Evolutionary conservation across 2,797 vertebrate species (phyloP), one percentile per base, ranked within the genome.

Genomic region (Tokudaia muenninki): DNA sequence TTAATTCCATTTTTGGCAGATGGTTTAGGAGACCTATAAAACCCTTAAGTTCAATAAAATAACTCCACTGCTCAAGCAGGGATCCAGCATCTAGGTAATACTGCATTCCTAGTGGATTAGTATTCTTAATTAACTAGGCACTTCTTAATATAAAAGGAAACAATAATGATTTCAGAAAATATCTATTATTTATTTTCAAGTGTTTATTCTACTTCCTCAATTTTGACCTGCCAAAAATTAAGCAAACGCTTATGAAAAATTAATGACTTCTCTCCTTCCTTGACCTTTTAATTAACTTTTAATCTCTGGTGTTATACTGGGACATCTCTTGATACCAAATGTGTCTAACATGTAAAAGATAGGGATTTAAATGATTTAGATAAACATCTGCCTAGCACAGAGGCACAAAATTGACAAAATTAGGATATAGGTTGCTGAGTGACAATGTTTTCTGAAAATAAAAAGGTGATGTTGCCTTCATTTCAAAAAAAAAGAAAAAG

Each of bases 271-370:
- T 89, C 79, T 98, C 95, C 78, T 95, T 88, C 93, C 98, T 97
- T 96, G 97, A 96, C 94, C 97, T 98, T 95, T 98, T 98, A 98
- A 99, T 99, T 98, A 98, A 98, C 94, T 98, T 98, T 98, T 98
- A 98, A 98, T 98, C 97, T 98, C 88, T 98, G 96, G 93, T 97
- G 95, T 97, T 98, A 98, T 91, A 97, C 92, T 94, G 94, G 94
- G 95, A 98, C 89, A 87, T 98, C 96, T 96, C 97, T 98, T 98
- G 98, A 97, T 97, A 98, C 95, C 97, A 97, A 98, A 97, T 98
- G 94, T 98, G 94, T 97, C 97, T 98, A 91, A 98, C 98, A 29
- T 89, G 81, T 97, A 97, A 97, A 97, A 98, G 96, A 98, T 81
- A 96, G 98, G 98, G 94, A 98, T 98, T 98, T 98, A 96, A 98